Evolutionary conservation across 2,797 vertebrate genomes (phyloP), one percentile per base, ranked within the genome.

Genomic region (Acanthopagrus latus): DNA sequence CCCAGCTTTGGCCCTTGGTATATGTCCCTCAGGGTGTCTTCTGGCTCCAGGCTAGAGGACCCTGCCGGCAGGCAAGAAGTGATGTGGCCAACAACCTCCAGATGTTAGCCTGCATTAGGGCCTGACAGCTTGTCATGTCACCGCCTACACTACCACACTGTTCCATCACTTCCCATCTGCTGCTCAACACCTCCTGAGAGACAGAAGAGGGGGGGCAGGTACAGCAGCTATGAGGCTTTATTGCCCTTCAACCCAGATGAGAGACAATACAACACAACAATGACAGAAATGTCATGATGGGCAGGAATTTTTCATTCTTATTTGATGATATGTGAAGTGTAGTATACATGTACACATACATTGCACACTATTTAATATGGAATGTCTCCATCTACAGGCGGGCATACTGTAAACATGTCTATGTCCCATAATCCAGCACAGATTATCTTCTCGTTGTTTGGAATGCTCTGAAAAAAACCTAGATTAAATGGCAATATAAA

Each of bases 81-180:
- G 91, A 92, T 80, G 64, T 68, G 83, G 65, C 74, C 90, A 92
- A 90, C 90, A 87, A 87, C 86, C 87, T 94, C 94, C 94, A 96
- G 95, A 96, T 96, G 95, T 94, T 95, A 14, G 71, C 20, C 87
- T 94, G 89, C 95, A 96, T 95, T 95, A 95, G 88, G 79, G 88
- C 54, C 86, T 90, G 94, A 93, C 92, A 89, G 91, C 75, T 65
- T 93, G 93, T 95, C 93, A 91, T 95, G 93, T 95, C 81, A 38
- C 83, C 83, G 87, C 92, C 92, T 87, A 78, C 86, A 43, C 92
- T 90, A 93, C 90, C 91, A 90, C 93, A 81, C 77, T 93, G 87
- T 91, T 84, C 93, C 89, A 91, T 95, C 92, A 90, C 77, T 82
- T 85, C 85, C 93, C 94, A 95, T 94, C 95, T 95, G 93, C 90